Percentiles rank a stretch among this genome's conserved stretches.
Evolutionary conservation across 30 jellyfish, hydroid and myxozoan genomes (phyloP).

Genomic region (Hydractinia symbiolongicarpus): DNA sequence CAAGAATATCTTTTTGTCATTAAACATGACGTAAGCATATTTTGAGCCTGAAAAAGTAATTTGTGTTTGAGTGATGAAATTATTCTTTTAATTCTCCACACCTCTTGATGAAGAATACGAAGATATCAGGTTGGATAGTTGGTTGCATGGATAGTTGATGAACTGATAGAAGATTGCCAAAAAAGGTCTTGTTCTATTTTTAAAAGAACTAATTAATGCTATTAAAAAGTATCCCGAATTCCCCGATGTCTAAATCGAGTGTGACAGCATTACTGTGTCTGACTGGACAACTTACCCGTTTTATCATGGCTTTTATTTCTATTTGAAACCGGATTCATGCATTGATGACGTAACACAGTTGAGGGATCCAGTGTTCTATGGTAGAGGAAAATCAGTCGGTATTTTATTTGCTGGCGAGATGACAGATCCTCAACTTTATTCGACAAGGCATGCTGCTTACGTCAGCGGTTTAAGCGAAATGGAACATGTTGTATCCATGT

Average conservation of each 20-base stretch:
- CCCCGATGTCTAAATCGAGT: conserved; percentile 1
- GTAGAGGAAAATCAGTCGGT: neutral
- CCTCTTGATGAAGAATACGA: conserved; percentile 8
- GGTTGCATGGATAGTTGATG: conserved; percentile 12
- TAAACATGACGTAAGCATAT: too few relatives aligned
- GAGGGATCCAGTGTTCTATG: conserved; percentile 8
- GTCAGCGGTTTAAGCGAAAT: conserved; percentile 17
- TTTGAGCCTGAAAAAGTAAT: too few relatives aligned
- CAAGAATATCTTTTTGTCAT: too few relatives aligned
- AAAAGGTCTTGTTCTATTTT: neutral
- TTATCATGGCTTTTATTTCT: conserved; percentile 20
- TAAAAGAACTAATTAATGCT: neutral
- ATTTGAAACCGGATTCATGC: conserved; percentile 3
- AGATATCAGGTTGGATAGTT: neutral
- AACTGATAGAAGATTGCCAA: neutral
- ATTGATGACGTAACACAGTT: neutral
- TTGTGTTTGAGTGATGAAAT: conserved; percentile 1
- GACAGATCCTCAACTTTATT: conserved; percentile 11
- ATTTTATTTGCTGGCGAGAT: conserved; percentile 27
- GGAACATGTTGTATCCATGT: neutral
- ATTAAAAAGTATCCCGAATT: neutral
- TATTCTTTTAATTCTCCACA: neutral
- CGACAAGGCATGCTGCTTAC: conserved; percentile 25
- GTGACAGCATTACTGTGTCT: neutral
- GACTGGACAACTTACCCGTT: conserved; percentile 16